Conservation (phyloP, 2,113 vertebrate species). For the Protomyctophum bolini region DNA sequence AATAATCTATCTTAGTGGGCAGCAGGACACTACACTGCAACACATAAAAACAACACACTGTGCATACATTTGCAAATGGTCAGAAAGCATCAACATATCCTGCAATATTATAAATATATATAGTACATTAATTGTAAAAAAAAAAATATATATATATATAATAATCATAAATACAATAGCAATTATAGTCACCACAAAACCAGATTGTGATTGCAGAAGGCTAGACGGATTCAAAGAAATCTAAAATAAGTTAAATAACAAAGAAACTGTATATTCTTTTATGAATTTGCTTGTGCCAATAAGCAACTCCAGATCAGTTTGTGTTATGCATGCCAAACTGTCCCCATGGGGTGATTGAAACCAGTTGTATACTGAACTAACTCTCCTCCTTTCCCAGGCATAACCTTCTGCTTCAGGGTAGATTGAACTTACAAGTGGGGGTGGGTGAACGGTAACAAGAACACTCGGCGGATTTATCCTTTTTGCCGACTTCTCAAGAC, state of each 20-base stretch:
- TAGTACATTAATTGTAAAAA: not conserved
- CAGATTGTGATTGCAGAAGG: slow-evolving; percentile 60
- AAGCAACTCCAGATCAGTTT: not conserved
- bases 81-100: slow-evolving; percentile 1
- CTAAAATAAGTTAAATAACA: slow-evolving; percentile 13
- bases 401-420: not conserved
- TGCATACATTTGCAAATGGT: slow-evolving; percentile 1
- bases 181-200: slow-evolving; percentile 62
- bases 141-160: slow-evolving; percentile 70
- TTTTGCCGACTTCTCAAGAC: too few relatives aligned
- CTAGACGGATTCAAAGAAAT: not conserved
- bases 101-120: not conserved
- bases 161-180: slow-evolving; percentile 77
- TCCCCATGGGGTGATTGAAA: not conserved
- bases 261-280: not conserved
- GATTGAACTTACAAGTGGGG: not conserved
- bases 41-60: slow-evolving; percentile 1
- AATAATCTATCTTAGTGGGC: slow-evolving; percentile 28
- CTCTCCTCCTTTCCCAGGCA: not conserved
- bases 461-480: too few relatives aligned
- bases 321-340: not conserved
- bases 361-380: not conserved
- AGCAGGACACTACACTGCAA: slow-evolving; percentile 16
- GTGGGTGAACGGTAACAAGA: not conserved
- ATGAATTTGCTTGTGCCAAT: not conserved